phyloP scores from a whole-genome alignment of 2,888 invertebrate genomes.

The Eristalinus aeneus region DNA sequence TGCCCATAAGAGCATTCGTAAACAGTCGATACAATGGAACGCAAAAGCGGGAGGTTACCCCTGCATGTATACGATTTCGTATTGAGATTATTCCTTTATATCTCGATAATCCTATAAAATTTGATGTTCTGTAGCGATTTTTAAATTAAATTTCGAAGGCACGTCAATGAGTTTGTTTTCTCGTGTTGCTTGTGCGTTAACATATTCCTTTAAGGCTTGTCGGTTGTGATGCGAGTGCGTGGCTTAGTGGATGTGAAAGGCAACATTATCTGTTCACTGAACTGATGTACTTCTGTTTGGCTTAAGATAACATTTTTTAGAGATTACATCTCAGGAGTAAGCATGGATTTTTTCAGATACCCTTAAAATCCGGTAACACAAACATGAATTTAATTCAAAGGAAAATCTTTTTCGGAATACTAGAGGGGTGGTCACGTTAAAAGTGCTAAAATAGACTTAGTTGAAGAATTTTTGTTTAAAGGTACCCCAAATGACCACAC shows the following conservation, averaged over 20 bases:
- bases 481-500: too few relatives aligned
- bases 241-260: not conserved
- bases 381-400: too few relatives aligned
- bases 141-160: not conserved
- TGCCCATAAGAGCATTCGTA: slow-evolving; percentile 8
- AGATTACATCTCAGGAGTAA: too few relatives aligned
- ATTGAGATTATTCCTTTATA: not conserved
- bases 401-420: too few relatives aligned
- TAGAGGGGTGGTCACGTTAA: too few relatives aligned
- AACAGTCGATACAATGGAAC: not conserved
- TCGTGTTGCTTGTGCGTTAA: not conserved
- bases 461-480: too few relatives aligned
- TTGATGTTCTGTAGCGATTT: not conserved
- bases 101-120: slow-evolving; percentile 1
- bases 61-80: not conserved
- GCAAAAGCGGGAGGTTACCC: not conserved
- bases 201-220: not conserved
- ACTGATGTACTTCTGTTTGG: not conserved
- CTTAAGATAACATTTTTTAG: too few relatives aligned
- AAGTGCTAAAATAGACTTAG: too few relatives aligned
- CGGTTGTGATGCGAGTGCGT: not conserved
- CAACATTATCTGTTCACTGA: not conserved
- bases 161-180: not conserved
- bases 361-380: too few relatives aligned
- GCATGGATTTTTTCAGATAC: too few relatives aligned